Percentiles rank a stretch among this genome's conserved stretches.
Evolutionary conservation across 2,113 vertebrate genomes (phyloP).

Genomic region (Suncus etruscus): DNA sequence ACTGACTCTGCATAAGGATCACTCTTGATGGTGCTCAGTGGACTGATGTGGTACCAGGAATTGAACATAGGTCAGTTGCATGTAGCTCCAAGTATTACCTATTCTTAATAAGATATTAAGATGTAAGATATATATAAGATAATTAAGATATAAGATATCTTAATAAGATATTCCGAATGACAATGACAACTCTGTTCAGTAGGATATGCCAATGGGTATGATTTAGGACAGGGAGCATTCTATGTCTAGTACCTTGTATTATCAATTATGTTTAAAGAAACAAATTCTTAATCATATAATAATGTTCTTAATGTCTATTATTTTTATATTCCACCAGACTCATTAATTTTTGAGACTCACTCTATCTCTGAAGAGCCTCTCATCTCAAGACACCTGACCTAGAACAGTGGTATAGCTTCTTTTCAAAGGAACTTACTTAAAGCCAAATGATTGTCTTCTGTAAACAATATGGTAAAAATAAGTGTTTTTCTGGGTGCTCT

Average conservation of each 20-base stretch:
- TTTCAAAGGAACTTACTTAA: neutral
- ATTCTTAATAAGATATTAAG: neutral
- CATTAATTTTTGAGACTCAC: neutral
- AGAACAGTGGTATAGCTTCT: rapidly evolving
- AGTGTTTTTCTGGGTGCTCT: too few relatives aligned
- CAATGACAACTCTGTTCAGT: rapidly evolving
- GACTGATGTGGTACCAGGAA: too few relatives aligned
- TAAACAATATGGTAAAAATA: neutral
- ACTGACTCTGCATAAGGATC: too few relatives aligned
- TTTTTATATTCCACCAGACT: neutral
- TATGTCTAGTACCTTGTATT: neutral
- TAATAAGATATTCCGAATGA: neutral
- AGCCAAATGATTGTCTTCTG: rapidly evolving
- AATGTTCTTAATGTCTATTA: neutral
- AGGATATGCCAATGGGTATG: rapidly evolving
- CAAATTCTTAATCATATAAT: too few relatives aligned
- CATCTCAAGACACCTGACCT: neutral
- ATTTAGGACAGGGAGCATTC: neutral
- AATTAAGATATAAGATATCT: too few relatives aligned
- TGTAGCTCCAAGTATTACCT: neutral
- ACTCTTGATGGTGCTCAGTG: too few relatives aligned
- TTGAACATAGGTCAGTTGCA: too few relatives aligned
- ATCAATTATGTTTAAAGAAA: neutral
- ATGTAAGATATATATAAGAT: too few relatives aligned
- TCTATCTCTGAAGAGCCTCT: neutral